Percentiles rank a stretch among this genome's conserved stretches.
Evolutionary conservation across 2,888 invertebrate species (phyloP).

Genomic region (Escarpia spicata): DNA sequence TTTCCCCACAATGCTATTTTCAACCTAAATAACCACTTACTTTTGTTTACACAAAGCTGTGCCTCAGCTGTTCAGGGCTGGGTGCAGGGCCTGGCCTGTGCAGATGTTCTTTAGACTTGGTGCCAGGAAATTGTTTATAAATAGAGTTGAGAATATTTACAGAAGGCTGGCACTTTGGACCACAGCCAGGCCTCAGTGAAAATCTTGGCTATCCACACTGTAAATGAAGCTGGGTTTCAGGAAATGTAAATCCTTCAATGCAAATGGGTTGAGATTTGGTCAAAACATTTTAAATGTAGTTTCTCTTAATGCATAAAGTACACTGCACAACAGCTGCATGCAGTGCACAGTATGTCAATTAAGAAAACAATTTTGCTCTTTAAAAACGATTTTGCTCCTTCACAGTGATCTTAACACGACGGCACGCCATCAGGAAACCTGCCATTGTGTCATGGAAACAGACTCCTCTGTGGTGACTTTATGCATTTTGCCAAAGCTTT

Average conservation of each 20-base stretch:
- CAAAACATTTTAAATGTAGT: too few species aligned
- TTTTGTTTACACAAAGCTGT: neutral
- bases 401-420: too few species aligned
- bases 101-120: neutral
- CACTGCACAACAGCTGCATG: too few species aligned
- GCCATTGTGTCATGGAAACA: too few species aligned
- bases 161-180: neutral
- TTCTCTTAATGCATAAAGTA: too few species aligned
- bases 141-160: conserved; percentile 16
- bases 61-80: neutral
- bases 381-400: too few species aligned
- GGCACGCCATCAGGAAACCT: too few species aligned
- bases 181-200: neutral
- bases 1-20: neutral
- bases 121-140: conserved; percentile 13
- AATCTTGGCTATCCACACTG: neutral
- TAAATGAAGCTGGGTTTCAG: neutral
- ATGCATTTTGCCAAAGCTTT: too few species aligned
- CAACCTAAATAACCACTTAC: neutral
- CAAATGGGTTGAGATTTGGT: too few species aligned
- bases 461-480: too few species aligned
- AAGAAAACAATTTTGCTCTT: too few species aligned
- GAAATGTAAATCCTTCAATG: neutral
- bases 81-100: neutral
- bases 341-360: too few species aligned